Conservation (phyloP, 1,140 invertebrate genomes). For the Atopsyche davidsoni region DNA sequence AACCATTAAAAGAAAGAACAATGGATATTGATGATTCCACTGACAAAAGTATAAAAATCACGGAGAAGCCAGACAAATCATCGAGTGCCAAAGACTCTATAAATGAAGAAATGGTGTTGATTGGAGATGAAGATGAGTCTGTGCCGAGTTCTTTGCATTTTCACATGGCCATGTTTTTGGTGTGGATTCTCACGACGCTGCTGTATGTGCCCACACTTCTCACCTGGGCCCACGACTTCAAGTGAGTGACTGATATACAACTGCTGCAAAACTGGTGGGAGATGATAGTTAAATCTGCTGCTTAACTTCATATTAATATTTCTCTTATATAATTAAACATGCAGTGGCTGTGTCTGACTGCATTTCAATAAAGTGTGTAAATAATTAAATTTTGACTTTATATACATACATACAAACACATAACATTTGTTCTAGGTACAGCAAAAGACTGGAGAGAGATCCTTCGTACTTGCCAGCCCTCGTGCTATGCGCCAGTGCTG, state of each 20-base stretch:
- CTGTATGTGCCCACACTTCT: conserved; percentile 51
- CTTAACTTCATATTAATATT: too few relatives aligned
- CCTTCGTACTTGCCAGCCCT: conserved; percentile 47
- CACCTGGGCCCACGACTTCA: conserved; percentile 58
- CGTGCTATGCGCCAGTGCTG: conserved; percentile 44
- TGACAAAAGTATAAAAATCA: not conserved
- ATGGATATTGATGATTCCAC: not conserved
- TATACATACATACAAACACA: conserved; percentile 6
- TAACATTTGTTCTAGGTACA: conserved; percentile 43
- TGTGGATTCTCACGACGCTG: conserved; percentile 48
- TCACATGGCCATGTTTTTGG: conserved; percentile 55
- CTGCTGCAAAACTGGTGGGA: too few relatives aligned
- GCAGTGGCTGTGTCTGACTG: too few relatives aligned
- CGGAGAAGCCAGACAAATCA: not conserved
- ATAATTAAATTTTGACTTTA: not conserved
- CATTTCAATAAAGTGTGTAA: not conserved
- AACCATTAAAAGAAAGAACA: too few relatives aligned
- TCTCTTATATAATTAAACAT: too few relatives aligned
- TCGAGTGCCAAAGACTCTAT: conserved; percentile 12
- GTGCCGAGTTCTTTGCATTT: conserved; percentile 49
- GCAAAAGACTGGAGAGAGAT: conserved; percentile 44
- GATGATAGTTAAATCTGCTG: too few relatives aligned
- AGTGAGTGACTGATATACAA: too few relatives aligned
- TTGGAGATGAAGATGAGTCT: conserved; percentile 31
- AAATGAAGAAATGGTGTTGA: conserved; percentile 16